A percentile compares a stretch with the other conserved stretches of the same genome.
These are phyloP conservation scores for Amazona guildingii DNA, from an alignment of 2,113 vertebrate species.

Conservation along the genomic window DNA sequence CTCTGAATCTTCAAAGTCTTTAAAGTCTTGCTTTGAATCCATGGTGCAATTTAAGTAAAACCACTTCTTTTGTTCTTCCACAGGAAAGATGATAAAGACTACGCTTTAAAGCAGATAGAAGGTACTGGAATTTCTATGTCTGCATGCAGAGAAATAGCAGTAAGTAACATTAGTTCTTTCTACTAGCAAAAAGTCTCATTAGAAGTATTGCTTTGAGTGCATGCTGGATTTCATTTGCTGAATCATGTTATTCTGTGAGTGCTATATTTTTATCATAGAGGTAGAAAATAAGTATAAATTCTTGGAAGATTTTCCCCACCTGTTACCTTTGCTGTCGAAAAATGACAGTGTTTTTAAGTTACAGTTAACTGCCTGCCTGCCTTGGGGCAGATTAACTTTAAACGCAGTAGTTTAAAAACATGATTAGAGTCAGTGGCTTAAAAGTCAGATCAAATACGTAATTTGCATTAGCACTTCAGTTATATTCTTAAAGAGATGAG, in stretches of 20 bases:
- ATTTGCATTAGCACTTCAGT: neutral
- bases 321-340: neutral
- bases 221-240: neutral
- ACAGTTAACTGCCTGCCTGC: neutral
- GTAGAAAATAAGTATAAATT: neutral
- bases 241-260: neutral
- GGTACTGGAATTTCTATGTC: constrained; percentile 99
- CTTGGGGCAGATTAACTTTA: neutral
- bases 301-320: neutral
- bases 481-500: neutral
- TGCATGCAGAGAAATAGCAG: constrained; percentile 99
- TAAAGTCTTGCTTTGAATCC: neutral
- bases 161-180: constrained; percentile 80
- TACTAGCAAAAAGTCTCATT: neutral
- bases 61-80: constrained; percentile 70
- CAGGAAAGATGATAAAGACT: constrained; percentile 99
- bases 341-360: neutral
- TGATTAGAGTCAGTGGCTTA: neutral
- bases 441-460: neutral
- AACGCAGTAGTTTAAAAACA: neutral
- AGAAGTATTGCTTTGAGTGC: neutral
- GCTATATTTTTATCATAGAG: neutral
- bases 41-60: neutral
- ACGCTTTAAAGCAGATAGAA: constrained; percentile 99
- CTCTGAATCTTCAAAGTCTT: neutral